These are phyloP conservation scores for Nanorana parkeri DNA, from an alignment of 2,113 vertebrate genomes.

Conservation along the genomic window DNA sequence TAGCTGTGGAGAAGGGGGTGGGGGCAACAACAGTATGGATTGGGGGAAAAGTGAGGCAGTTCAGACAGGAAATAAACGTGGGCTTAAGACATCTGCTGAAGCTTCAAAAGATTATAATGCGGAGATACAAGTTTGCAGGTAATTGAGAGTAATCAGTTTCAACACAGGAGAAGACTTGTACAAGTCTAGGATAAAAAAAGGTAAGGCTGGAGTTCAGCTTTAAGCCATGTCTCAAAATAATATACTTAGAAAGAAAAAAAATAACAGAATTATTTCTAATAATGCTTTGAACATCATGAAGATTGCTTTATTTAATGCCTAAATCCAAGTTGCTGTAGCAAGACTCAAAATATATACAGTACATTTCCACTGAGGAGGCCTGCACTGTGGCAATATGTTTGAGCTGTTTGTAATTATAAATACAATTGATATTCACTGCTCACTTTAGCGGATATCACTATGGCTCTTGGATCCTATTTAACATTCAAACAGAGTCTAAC, in stretches of 20 bases:
- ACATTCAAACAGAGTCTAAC: slow-evolving; percentile 55
- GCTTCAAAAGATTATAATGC: too few relatives aligned
- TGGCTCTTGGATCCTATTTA: slow-evolving; percentile 55
- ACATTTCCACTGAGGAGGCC: slow-evolving; percentile 22
- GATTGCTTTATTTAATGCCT: slow-evolving; percentile 8
- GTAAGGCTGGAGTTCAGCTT: too few relatives aligned
- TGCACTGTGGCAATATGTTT: slow-evolving; percentile 37
- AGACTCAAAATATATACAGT: slow-evolving; percentile 15
- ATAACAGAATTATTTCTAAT: slow-evolving; percentile 13
- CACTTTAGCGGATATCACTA: slow-evolving; percentile 50
- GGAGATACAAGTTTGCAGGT: too few relatives aligned
- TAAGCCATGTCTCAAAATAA: slow-evolving; percentile 30
- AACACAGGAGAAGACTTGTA: too few relatives aligned
- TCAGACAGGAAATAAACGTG: too few relatives aligned
- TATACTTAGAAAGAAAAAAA: not conserved
- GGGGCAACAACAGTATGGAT: too few relatives aligned
- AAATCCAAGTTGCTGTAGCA: slow-evolving; percentile 35
- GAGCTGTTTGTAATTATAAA: slow-evolving; percentile 57
- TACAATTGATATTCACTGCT: slow-evolving; percentile 57
- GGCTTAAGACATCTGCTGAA: too few relatives aligned
- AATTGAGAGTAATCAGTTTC: too few relatives aligned
- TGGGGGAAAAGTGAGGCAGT: too few relatives aligned
- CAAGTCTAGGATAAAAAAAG: too few relatives aligned
- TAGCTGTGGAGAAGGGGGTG: too few relatives aligned
- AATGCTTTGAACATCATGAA: slow-evolving; percentile 18